Conservation (phyloP, 1,140 invertebrate species). For the Zaprionus gabonicus region DNA sequence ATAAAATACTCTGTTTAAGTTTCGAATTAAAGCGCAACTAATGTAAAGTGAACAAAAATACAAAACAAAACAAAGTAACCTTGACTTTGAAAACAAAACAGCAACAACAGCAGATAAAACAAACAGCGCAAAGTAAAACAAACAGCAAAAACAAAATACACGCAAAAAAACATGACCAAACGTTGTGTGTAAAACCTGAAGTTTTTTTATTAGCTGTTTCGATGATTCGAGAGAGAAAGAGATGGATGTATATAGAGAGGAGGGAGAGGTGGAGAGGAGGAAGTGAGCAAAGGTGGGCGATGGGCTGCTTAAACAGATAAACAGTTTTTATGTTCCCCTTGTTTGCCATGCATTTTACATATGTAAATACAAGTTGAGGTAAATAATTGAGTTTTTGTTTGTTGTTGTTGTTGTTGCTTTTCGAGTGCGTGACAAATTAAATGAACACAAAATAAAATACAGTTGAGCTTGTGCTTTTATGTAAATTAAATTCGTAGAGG, state of each 20-base stretch:
- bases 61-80: constrained; percentile 54
- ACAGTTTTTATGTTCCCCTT: constrained; percentile 49
- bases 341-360: constrained; percentile 68
- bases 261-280: background rate
- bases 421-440: constrained; percentile 21
- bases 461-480: constrained; percentile 1
- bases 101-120: constrained; percentile 39
- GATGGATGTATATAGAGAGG: background rate
- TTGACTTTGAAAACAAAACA: constrained; percentile 72
- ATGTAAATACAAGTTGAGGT: constrained; percentile 54
- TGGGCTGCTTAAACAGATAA: constrained; percentile 32
- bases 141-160: constrained; percentile 28
- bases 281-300: constrained; percentile 11
- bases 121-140: constrained; percentile 46
- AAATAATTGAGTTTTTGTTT: constrained; percentile 40
- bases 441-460: background rate
- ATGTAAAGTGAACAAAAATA: constrained; percentile 19
- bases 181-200: constrained; percentile 50
- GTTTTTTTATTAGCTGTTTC: constrained; percentile 39
- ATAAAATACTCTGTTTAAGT: constrained; percentile 33
- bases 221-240: background rate
- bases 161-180: constrained; percentile 38
- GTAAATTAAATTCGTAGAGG: constrained; percentile 3
- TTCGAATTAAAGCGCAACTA: constrained; percentile 41
- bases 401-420: constrained; percentile 15